Evolutionary conservation across 2,113 vertebrate genomes (phyloP).

Genomic region (Coryphaenoides rupestris): DNA sequence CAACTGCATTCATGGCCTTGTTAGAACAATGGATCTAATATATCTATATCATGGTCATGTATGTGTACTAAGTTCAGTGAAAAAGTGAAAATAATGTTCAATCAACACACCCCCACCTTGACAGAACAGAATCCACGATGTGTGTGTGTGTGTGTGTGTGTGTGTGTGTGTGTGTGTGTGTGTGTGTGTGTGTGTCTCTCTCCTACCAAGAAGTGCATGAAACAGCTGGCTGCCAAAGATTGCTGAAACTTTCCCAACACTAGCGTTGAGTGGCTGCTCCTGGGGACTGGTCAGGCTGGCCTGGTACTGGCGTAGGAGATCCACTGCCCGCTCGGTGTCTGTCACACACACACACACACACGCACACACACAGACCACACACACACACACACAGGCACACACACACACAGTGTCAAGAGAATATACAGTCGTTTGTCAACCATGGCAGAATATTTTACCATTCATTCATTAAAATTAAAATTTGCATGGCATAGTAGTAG

Average conservation of each 20-base stretch:
- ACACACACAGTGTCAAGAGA: background rate
- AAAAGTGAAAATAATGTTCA: too few relatives aligned
- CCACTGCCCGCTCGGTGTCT: constrained; percentile 83
- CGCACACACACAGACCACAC: background rate
- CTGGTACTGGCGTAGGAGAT: constrained; percentile 81
- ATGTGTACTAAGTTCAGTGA: too few relatives aligned
- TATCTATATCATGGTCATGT: too few relatives aligned
- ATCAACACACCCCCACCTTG: constrained; percentile 8
- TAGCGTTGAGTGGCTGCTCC: constrained; percentile 79
- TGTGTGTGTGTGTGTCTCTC: constrained; percentile 8
- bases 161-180: too few relatives aligned
- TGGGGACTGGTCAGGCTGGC: constrained; percentile 77
- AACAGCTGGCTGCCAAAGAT: constrained; percentile 84
- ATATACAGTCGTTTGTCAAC: constrained; percentile 22
- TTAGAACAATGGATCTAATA: too few relatives aligned
- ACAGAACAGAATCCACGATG: background rate
- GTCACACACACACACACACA: constrained; percentile 30
- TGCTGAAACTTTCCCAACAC: constrained; percentile 79
- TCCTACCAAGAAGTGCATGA: constrained; percentile 84
- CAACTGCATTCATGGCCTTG: too few relatives aligned
- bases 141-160: too few relatives aligned
- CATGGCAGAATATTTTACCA: too few relatives aligned
- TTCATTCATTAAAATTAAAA: too few relatives aligned
- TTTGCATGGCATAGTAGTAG: too few relatives aligned
- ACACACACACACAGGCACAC: background rate